Evolutionary conservation across 2,113 vertebrate genomes (phyloP).

Genomic region (Campylomormyrus tamandua): DNA sequence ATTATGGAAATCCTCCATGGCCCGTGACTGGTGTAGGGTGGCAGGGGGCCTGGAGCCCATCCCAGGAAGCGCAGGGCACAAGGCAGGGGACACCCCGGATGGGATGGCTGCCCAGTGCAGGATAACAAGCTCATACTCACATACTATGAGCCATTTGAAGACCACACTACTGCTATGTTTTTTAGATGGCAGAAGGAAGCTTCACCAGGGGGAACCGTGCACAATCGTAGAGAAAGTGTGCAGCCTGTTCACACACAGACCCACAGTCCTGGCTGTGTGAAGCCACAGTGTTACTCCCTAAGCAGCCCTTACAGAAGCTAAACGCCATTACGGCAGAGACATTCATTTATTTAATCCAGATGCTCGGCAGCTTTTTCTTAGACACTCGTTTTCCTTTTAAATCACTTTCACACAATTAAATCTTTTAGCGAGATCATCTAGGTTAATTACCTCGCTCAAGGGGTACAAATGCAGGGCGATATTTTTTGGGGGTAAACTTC

Average conservation of each 20-base stretch:
- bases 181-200: neutral
- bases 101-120: neutral
- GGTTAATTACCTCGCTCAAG: neutral
- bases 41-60: neutral
- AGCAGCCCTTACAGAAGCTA: neutral
- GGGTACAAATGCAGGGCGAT: neutral
- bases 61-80: neutral
- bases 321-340: neutral
- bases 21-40: neutral
- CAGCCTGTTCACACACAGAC: neutral
- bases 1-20: neutral
- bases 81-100: neutral
- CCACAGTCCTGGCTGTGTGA: neutral
- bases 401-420: neutral
- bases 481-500: neutral
- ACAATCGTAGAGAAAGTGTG: neutral
- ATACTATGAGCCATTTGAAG: neutral
- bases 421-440: neutral
- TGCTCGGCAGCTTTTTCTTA: neutral
- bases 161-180: neutral
- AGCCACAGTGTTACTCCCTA: neutral
- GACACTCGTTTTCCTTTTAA: neutral
- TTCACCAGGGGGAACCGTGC: neutral
- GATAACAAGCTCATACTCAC: neutral
- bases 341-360: neutral